phyloP scores from a whole-genome alignment of 2,797 vertebrate genomes.

The Psittacula derbiana region DNA sequence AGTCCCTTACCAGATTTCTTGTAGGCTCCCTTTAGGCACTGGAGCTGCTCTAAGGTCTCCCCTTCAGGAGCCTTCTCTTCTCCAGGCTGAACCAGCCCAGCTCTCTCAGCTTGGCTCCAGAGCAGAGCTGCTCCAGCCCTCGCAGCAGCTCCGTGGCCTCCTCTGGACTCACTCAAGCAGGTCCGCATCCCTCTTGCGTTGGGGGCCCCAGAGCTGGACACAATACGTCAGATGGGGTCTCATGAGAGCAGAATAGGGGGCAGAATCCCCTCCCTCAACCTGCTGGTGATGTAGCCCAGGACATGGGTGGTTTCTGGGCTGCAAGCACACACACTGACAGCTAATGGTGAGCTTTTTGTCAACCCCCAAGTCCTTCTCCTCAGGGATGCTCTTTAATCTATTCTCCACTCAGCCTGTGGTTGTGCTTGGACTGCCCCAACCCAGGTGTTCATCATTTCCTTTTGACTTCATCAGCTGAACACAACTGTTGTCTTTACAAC shows the following conservation, averaged over 20 bases:
- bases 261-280: background rate
- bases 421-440: background rate
- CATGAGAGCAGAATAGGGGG: background rate
- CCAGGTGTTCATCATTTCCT: background rate
- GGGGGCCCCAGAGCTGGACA: background rate
- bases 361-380: background rate
- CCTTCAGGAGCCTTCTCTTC: background rate
- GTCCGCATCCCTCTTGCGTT: background rate
- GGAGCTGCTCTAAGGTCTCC: background rate
- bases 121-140: background rate
- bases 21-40: background rate
- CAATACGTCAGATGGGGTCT: background rate
- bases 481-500: background rate
- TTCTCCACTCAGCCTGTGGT: background rate
- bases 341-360: background rate
- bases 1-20: background rate
- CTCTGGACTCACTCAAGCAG: background rate
- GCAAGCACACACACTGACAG: background rate
- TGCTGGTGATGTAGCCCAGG: background rate
- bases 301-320: background rate
- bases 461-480: background rate
- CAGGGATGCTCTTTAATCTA: too few relatives aligned
- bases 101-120: background rate
- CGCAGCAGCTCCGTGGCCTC: background rate
- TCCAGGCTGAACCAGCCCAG: background rate